These are phyloP conservation scores for Cryptoblepharus egeriae DNA, from an alignment of 2,797 vertebrate genomes.

Conservation along the genomic window DNA sequence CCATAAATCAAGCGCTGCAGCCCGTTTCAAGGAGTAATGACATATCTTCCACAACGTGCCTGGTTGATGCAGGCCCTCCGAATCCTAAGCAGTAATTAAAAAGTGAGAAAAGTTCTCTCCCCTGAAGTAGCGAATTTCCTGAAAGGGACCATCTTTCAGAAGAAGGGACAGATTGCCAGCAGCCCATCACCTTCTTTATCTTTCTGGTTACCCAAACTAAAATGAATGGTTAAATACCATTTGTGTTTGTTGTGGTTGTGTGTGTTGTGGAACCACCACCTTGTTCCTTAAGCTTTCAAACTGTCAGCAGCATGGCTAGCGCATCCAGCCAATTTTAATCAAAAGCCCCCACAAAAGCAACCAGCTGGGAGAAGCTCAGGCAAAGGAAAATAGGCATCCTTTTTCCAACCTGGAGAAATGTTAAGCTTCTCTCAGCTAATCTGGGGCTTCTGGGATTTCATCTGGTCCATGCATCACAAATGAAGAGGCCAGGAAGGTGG, in stretches of 20 bases:
- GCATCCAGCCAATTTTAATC: constrained; percentile 11
- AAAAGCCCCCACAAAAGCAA: constrained; percentile 15
- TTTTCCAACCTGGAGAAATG: neutral
- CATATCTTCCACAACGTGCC: neutral
- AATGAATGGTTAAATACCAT: too few relatives aligned
- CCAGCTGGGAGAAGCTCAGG: constrained; percentile 5
- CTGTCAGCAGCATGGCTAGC: constrained; percentile 6
- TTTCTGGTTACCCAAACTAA: neutral
- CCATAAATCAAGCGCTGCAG: neutral
- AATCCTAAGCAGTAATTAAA: neutral
- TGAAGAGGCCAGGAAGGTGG: constrained; percentile 3
- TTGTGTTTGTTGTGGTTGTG: too few relatives aligned
- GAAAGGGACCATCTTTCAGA: neutral
- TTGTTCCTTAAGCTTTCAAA: neutral
- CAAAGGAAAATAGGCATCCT: constrained; percentile 20
- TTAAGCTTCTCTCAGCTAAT: constrained; percentile 14
- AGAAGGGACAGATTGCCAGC: neutral
- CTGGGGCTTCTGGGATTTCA: constrained; percentile 17
- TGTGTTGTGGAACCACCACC: neutral
- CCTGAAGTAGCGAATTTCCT: neutral
- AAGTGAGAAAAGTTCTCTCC: neutral
- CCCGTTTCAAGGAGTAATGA: neutral
- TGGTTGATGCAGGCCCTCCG: neutral
- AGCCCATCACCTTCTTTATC: neutral
- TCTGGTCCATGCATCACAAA: neutral